These are phyloP conservation scores for Arbacia lixula DNA, from an alignment of 53 echinoderm and acorn worm genomes.

Conservation along the genomic window DNA sequence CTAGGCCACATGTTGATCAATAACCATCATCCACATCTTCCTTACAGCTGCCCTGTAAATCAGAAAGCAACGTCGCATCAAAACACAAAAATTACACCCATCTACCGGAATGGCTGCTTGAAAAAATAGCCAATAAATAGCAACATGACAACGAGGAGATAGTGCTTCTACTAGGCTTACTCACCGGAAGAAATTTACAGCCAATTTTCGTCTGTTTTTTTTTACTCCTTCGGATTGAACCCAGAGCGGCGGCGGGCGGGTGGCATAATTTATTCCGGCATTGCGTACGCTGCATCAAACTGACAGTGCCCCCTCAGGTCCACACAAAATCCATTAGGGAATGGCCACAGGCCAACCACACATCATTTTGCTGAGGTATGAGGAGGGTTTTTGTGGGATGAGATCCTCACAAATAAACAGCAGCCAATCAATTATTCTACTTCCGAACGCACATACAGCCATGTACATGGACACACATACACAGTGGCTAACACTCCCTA, in stretches of 20 bases:
- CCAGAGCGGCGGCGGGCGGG: not conserved
- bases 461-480: too few relatives aligned
- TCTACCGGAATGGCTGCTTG: too few relatives aligned
- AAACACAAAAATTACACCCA: too few relatives aligned
- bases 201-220: not conserved
- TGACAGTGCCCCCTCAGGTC: conserved; percentile 36
- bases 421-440: conserved; percentile 28
- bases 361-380: not conserved
- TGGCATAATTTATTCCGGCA: conserved; percentile 41
- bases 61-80: too few relatives aligned
- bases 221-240: not conserved
- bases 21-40: not conserved
- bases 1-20: conserved; percentile 42
- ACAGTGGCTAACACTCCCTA: too few relatives aligned
- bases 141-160: too few relatives aligned
- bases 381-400: too few relatives aligned
- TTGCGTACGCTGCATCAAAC: conserved; percentile 29
- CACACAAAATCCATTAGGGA: conserved; percentile 19
- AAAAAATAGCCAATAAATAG: too few relatives aligned
- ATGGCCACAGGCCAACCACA: conserved; percentile 11
- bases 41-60: conserved; percentile 25
- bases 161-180: too few relatives aligned
- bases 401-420: not conserved
- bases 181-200: conserved; percentile 15
- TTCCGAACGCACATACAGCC: too few relatives aligned